Evolutionary conservation across 2,888 invertebrate species (phyloP).

Genomic region (Mellilla xanthometata): DNA sequence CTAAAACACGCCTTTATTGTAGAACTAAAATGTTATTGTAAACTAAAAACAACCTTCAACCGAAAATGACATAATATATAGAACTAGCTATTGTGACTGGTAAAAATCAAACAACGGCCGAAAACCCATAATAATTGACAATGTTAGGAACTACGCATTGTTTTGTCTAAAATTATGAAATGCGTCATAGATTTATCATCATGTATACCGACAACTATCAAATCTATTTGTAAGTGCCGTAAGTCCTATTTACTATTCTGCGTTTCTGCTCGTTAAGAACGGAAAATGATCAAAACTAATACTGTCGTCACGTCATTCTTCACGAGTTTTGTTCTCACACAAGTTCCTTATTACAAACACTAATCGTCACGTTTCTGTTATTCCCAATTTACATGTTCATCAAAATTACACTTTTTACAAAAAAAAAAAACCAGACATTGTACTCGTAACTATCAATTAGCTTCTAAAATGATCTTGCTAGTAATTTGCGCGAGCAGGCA

Average conservation of each 20-base stretch:
- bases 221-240: not conserved
- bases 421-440: not conserved
- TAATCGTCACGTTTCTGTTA: conserved; percentile 14
- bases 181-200: conserved; percentile 4
- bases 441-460: too few species aligned
- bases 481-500: too few species aligned
- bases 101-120: not conserved
- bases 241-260: too few species aligned
- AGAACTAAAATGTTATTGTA: too few species aligned
- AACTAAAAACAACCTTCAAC: too few species aligned
- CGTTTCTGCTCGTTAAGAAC: too few species aligned
- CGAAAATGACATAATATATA: too few species aligned
- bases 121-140: not conserved
- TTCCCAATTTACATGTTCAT: conserved; percentile 16
- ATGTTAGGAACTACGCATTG: not conserved
- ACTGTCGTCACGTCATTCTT: conserved; percentile 7
- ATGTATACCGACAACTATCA: too few species aligned
- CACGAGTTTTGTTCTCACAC: conserved; percentile 11
- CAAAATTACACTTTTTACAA: not conserved
- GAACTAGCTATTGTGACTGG: too few species aligned
- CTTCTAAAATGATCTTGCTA: too few species aligned
- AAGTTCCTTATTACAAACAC: not conserved
- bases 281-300: too few species aligned
- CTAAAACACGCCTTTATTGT: too few species aligned
- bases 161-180: not conserved